A percentile compares a stretch with the other conserved stretches of the same genome.
phyloP scores from a whole-genome alignment of 2,113 vertebrate species.

The Albula goreensis region DNA sequence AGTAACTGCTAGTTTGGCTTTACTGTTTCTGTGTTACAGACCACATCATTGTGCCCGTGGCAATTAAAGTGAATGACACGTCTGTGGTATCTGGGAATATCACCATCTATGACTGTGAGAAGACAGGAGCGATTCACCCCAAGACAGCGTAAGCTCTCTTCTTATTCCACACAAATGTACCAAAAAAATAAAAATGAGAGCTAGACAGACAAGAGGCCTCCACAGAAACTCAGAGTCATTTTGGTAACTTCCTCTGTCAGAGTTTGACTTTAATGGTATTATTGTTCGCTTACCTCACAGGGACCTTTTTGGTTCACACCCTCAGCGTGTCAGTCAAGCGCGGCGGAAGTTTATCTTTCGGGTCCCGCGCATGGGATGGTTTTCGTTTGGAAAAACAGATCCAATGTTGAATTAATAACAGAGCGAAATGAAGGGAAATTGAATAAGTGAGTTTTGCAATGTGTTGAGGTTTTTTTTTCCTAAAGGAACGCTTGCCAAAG shows the following conservation, averaged over 20 bases:
- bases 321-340: neutral
- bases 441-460: neutral
- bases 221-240: neutral
- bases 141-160: slow-evolving; percentile 78
- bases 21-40: slow-evolving; percentile 73
- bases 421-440: neutral
- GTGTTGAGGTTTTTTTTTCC: neutral
- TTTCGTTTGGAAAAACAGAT: neutral
- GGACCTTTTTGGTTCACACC: neutral
- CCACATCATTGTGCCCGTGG: slow-evolving; percentile 79
- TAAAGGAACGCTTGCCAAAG: neutral
- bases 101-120: slow-evolving; percentile 90
- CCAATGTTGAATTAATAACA: neutral
- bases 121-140: slow-evolving; percentile 77
- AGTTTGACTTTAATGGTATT: neutral
- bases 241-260: neutral
- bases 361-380: neutral
- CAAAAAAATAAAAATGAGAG: neutral
- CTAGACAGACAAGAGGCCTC: neutral
- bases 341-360: neutral
- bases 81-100: slow-evolving; percentile 83
- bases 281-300: neutral
- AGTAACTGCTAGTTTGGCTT: neutral
- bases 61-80: slow-evolving; percentile 81
- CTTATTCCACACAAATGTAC: neutral